phyloP scores from a whole-genome alignment of 2,888 invertebrate genomes.

The Pherbina coryleti region DNA sequence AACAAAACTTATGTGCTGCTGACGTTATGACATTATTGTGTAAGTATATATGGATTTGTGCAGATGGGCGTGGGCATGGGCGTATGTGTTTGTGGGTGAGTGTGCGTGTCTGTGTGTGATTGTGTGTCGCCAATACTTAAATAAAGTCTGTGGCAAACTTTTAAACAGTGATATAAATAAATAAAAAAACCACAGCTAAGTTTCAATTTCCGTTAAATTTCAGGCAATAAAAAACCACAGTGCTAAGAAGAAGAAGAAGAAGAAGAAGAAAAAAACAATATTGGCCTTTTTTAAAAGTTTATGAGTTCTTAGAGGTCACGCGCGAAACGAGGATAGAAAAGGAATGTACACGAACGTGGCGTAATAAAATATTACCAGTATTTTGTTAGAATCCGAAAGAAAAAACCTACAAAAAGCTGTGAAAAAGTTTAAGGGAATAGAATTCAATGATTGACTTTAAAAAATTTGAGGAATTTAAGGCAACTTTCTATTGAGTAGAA shows the following conservation, averaged over 20 bases:
- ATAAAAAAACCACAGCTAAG: conserved; percentile 9
- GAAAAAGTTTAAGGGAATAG: too few relatives aligned
- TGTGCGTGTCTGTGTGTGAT: not conserved
- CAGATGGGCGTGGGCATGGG: not conserved
- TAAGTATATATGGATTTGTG: not conserved
- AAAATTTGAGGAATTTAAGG: too few relatives aligned
- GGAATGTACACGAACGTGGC: not conserved
- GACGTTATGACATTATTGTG: not conserved
- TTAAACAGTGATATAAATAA: not conserved
- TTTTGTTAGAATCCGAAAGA: not conserved
- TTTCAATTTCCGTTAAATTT: conserved; percentile 12
- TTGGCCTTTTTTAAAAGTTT: not conserved
- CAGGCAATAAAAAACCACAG: not conserved
- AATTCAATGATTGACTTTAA: too few relatives aligned
- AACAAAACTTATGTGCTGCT: not conserved
- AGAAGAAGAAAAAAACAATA: not conserved
- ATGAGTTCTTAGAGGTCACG: not conserved
- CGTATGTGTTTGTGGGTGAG: not conserved
- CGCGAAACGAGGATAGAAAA: not conserved
- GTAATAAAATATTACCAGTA: not conserved
- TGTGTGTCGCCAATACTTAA: conserved; percentile 10
- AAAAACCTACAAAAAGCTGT: too few relatives aligned
- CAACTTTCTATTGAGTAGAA: too few relatives aligned
- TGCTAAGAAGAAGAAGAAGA: not conserved
- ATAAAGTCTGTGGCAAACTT: conserved; percentile 15